A percentile compares a stretch with the other conserved stretches of the same genome.
These are phyloP conservation scores for Baryphthengus martii DNA, from an alignment of 2,113 vertebrate genomes.

Conservation along the genomic window DNA sequence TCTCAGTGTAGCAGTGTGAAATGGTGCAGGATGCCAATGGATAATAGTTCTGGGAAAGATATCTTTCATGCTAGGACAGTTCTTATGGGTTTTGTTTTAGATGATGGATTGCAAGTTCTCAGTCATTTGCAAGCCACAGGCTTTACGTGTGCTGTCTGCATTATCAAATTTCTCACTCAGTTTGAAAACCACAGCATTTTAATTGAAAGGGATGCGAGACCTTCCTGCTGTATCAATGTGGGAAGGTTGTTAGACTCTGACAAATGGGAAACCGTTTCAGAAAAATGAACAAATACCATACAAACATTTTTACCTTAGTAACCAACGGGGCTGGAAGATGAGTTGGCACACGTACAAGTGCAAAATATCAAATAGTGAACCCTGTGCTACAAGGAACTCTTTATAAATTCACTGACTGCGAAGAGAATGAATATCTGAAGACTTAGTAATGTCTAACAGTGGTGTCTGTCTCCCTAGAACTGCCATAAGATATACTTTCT, in stretches of 20 bases:
- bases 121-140: slow-evolving; percentile 61
- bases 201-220: slow-evolving; percentile 35
- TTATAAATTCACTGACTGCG: background rate
- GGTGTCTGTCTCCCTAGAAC: background rate
- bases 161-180: slow-evolving; percentile 64
- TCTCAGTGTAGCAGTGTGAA: slow-evolving; percentile 3
- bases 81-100: slow-evolving; percentile 63
- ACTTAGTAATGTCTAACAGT: background rate
- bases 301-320: slow-evolving; percentile 4
- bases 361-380: background rate
- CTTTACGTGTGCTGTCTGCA: slow-evolving; percentile 50
- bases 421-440: slow-evolving; percentile 8
- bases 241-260: slow-evolving; percentile 19
- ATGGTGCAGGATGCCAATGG: slow-evolving; percentile 31
- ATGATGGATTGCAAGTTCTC: slow-evolving; percentile 63
- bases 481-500: background rate
- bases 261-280: slow-evolving; percentile 43
- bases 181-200: slow-evolving; percentile 46
- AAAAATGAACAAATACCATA: background rate
- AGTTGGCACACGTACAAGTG: background rate
- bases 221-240: slow-evolving; percentile 29
- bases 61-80: slow-evolving; percentile 63
- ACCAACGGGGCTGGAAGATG: background rate
- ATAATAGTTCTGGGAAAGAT: slow-evolving; percentile 54
- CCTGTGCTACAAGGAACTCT: background rate